Percentiles rank a stretch among this genome's conserved stretches.
Evolutionary conservation across 2,888 invertebrate species (phyloP).

Genomic region (Balanococcus diminutus): DNA sequence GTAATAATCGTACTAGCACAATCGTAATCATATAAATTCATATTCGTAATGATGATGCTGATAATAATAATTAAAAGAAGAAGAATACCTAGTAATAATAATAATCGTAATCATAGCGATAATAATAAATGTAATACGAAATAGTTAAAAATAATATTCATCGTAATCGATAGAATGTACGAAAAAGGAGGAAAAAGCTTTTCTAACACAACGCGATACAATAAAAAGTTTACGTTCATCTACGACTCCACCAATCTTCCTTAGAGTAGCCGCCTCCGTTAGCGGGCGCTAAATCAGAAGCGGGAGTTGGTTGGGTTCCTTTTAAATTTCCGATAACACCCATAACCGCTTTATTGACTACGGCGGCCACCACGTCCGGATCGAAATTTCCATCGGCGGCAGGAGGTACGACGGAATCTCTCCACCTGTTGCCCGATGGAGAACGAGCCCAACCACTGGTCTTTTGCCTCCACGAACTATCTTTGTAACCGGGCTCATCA

Average conservation of each 20-base stretch:
- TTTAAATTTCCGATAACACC: conserved; percentile 57
- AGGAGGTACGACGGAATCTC: conserved; percentile 50
- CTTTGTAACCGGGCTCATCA: conserved; percentile 53
- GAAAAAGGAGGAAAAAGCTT: conserved; percentile 14
- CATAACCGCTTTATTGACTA: conserved; percentile 57
- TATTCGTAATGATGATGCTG: too few species aligned
- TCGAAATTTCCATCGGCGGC: conserved; percentile 52
- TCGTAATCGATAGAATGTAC: background rate
- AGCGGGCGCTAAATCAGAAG: conserved; percentile 35
- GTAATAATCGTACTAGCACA: too few species aligned
- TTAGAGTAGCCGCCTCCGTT: conserved; percentile 49
- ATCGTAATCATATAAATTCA: too few species aligned
- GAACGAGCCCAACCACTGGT: conserved; percentile 37
- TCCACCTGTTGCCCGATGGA: conserved; percentile 50
- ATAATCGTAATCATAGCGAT: too few species aligned
- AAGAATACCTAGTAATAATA: too few species aligned
- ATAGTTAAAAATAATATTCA: background rate
- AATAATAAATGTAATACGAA: background rate
- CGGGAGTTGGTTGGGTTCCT: conserved; percentile 46
- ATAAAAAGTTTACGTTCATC: conserved; percentile 17
- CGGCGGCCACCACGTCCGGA: conserved; percentile 57
- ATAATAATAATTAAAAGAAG: too few species aligned
- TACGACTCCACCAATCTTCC: conserved; percentile 53
- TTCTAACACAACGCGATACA: background rate
- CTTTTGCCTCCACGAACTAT: conserved; percentile 51